These are phyloP conservation scores for Monopterus albus DNA, from an alignment of 2,113 vertebrate genomes.

Conservation along the genomic window DNA sequence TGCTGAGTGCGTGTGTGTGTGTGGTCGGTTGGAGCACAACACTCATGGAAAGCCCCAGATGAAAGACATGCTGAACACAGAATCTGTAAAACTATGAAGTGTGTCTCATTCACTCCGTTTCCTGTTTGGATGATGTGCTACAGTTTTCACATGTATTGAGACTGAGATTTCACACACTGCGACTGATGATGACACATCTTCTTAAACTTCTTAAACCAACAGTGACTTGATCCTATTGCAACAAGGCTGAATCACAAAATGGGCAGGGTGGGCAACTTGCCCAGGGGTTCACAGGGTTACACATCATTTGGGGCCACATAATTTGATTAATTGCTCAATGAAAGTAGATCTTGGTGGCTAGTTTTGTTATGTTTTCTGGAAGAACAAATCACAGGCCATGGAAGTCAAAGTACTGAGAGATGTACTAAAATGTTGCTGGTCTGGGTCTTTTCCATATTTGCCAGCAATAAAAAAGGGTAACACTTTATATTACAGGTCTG, in stretches of 20 bases:
- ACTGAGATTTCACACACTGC: slow-evolving; percentile 25
- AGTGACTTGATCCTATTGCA: neutral
- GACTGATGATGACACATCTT: slow-evolving; percentile 24
- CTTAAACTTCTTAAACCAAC: slow-evolving; percentile 23
- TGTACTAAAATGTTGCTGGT: too few species aligned
- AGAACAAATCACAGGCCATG: too few species aligned
- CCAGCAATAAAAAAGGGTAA: too few species aligned
- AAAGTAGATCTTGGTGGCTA: too few species aligned
- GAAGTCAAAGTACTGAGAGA: too few species aligned
- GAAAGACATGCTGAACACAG: slow-evolving; percentile 41
- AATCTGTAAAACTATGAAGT: slow-evolving; percentile 49
- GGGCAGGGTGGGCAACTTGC: neutral
- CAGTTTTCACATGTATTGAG: slow-evolving; percentile 18
- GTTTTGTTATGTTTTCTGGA: too few species aligned
- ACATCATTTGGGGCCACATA: neutral
- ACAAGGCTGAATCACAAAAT: neutral
- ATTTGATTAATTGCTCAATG: neutral
- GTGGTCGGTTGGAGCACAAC: slow-evolving; percentile 58
- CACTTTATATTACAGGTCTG: too few species aligned
- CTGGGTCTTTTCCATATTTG: too few species aligned
- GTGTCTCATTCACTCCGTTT: slow-evolving; percentile 36
- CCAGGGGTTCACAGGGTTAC: neutral
- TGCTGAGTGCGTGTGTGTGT: slow-evolving; percentile 53
- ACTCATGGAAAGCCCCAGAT: slow-evolving; percentile 35
- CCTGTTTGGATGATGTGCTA: slow-evolving; percentile 26